These are phyloP conservation scores for Otus sunia DNA, from an alignment of 2,113 vertebrate genomes.

Conservation along the genomic window DNA sequence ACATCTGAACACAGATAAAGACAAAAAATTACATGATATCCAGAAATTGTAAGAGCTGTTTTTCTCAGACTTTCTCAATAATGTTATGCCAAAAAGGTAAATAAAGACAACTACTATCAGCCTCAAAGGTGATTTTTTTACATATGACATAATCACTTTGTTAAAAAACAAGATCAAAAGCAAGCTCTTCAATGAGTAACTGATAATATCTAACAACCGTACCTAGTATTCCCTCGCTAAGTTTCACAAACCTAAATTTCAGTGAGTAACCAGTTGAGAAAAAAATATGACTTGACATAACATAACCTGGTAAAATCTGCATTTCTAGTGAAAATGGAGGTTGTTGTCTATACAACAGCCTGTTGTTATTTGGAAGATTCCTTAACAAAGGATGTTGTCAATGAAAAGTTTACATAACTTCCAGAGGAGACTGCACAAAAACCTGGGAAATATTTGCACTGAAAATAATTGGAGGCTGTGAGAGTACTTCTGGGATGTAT, in stretches of 20 bases:
- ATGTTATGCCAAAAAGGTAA: not conserved
- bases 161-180: not conserved
- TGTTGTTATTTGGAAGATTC: not conserved
- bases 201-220: not conserved
- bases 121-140: not conserved
- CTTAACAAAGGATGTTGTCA: not conserved
- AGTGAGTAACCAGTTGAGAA: not conserved
- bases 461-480: not conserved
- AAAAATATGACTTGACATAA: not conserved
- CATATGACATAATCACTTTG: not conserved
- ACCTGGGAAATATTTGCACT: not conserved
- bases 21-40: not conserved
- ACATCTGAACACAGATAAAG: not conserved
- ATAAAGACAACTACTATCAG: not conserved
- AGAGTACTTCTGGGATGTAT: not conserved
- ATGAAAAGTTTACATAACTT: not conserved
- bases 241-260: not conserved
- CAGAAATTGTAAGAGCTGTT: not conserved
- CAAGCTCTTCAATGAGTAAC: not conserved
- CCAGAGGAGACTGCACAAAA: not conserved
- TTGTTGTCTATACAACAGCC: not conserved
- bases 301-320: not conserved
- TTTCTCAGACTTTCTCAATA: not conserved
- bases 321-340: not conserved
- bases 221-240: not conserved